Evolutionary conservation across 2,113 vertebrate species (phyloP), one percentile per base, ranked within the genome.

Genomic region (Prolemur simus): DNA sequence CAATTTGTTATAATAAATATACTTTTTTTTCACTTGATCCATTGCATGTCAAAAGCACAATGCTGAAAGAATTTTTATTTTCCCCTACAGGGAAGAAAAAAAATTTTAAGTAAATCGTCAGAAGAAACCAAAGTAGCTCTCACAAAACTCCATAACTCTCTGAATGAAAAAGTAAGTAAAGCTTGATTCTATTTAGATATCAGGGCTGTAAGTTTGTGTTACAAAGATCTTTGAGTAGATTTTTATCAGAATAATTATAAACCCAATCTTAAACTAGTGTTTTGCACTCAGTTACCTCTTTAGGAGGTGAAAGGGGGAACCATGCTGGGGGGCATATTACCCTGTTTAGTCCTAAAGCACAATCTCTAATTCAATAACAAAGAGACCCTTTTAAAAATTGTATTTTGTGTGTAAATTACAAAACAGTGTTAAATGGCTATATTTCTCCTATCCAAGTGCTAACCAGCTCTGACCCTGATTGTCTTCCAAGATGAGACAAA

Each of bases 81-180:
- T 97, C 66, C 83, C 68, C 91, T 74, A 78, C 96, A 99, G 99
- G 98, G 99, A 92, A 99, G 99, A 96, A 98, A 99, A 96, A 99
- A 99, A 98, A 99, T 99, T 97, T 95, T 99, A 98, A 98, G 98
- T 81, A 99, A 99, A 97, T 97, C 99, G 34, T 97, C 99, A 34
- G 99, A 99, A 95, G 99, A 99, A 74, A 99, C 98, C 90, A 99
- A 98, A 98, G 98, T 98, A 78, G 98, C 99, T 54, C 98, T 99
- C 77, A 98, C 99, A 98, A 99, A 99, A 97, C 99, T 99, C 69
- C 99, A 99, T 97, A 98, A 98, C 97, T 99, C 98, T 94, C 98
- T 99, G 52, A 99, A 99, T 96, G 99, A 99, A 97, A 99, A 99
- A 98, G 99, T 99, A 98, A 98, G 98, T 94, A 89, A 92, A 81